Percentiles rank a stretch among this genome's conserved stretches.
These are phyloP conservation scores for Corythaixoides concolor DNA, from an alignment of 2,113 vertebrate genomes.

Conservation along the genomic window DNA sequence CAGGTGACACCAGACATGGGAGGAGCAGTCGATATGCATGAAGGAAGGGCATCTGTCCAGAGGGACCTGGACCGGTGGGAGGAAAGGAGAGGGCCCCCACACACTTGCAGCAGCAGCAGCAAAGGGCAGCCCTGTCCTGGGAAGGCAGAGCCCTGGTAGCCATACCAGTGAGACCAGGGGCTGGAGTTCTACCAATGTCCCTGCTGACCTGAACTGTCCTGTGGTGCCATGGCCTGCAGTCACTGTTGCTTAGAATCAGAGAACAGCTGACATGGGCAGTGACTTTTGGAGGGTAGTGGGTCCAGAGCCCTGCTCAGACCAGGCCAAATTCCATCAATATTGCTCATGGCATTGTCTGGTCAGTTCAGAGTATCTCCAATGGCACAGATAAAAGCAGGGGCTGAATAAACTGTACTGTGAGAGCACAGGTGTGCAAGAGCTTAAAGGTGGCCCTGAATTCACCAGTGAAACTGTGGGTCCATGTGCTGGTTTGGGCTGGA, in stretches of 20 bases:
- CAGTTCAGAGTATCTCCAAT: background rate
- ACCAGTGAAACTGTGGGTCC: background rate
- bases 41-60: background rate
- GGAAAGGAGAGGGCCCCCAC: background rate
- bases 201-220: accelerated
- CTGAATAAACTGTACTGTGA: background rate
- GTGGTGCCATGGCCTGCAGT: accelerated
- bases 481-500: no score
- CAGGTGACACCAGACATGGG: background rate
- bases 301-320: background rate
- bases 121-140: background rate
- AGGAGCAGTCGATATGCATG: background rate
- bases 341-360: background rate
- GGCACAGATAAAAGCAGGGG: background rate
- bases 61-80: background rate
- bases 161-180: background rate
- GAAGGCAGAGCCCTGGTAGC: background rate
- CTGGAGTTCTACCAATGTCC: background rate
- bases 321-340: accelerated
- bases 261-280: background rate
- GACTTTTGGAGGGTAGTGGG: background rate
- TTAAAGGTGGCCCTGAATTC: background rate
- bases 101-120: background rate
- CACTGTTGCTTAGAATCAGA: background rate
- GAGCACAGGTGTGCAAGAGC: background rate